Evolutionary conservation across 2,797 vertebrate species (phyloP), one percentile per base, ranked within the genome.

Genomic region (Pangasius mekongensis): DNA sequence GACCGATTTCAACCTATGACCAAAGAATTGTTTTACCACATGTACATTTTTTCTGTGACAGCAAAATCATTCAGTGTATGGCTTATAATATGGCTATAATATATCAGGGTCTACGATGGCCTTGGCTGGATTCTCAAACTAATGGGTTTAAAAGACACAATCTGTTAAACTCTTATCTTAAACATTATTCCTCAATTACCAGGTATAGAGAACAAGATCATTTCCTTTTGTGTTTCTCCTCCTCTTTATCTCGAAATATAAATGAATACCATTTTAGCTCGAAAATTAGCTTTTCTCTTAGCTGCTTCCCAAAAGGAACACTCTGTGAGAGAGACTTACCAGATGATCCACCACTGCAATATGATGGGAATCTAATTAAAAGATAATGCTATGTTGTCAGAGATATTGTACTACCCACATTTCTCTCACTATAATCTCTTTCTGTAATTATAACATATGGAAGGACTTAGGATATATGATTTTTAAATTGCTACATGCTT

Each of bases 301-400:
- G 49, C 67, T 33, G 20, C 78, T 66, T 47, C 1, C 52, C 24
- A 13, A 86, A 62, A 27, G 60, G 39, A 86, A 83, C 33, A 71
- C 20, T 87, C 78, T 83, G 78, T 86, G 84, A 91, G 73, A 86
- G 56, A 87, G 69, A 91, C 92, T 94, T 93, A 94, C 93, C 91
- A 94, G 94, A 95, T 93, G 92, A 95, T 93, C 92, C 84, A 84
- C 62, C 91, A 91, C 93, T 93, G 91, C 92, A 94, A 95, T 94
- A 94, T 93, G 47, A 90, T 94, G 93, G 94, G 94, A 96, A 95
- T 96, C 93, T 96, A 96, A 96, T 96, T 95, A 96, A 96, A 96
- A 96, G 95, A 96, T 96, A 96, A 95, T 95, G 94, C 91, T 89
- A 93, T 93, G 94, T 94, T 93, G 93, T 95, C 92, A 92, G 92